These are phyloP conservation scores for Molossus alvarezi DNA, from an alignment of 2,797 vertebrate genomes.

Conservation along the genomic window DNA sequence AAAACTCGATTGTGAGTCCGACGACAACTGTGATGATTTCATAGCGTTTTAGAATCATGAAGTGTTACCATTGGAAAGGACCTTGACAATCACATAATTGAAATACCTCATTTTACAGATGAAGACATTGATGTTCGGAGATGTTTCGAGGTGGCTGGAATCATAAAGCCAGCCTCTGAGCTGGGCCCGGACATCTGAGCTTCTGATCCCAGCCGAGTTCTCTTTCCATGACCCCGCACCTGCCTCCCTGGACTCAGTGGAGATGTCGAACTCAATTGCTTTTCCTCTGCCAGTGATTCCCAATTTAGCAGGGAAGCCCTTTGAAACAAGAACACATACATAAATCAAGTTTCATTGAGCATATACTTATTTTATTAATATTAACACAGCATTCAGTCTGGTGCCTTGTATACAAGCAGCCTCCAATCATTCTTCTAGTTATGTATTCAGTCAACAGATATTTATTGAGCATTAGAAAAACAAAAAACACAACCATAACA, in stretches of 20 bases:
- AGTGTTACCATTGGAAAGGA: constrained; percentile 72
- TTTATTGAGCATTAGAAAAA: not conserved
- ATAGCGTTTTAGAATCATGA: constrained; percentile 77
- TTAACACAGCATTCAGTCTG: not conserved
- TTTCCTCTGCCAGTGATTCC: constrained; percentile 48
- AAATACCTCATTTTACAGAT: constrained; percentile 58
- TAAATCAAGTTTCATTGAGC: constrained; percentile 44
- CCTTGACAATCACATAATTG: constrained; percentile 38
- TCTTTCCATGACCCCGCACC: not conserved
- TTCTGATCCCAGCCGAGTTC: not conserved
- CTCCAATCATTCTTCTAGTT: not conserved
- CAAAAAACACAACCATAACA: not conserved
- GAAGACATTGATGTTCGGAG: constrained; percentile 39
- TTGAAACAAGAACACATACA: constrained; percentile 53
- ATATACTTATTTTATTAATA: constrained; percentile 2
- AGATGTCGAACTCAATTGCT: constrained; percentile 53
- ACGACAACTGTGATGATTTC: constrained; percentile 69
- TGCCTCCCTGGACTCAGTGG: not conserved
- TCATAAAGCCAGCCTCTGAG: not conserved
- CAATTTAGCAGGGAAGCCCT: not conserved
- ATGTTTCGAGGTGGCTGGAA: constrained; percentile 55
- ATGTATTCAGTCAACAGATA: constrained; percentile 26
- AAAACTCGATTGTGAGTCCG: constrained; percentile 28
- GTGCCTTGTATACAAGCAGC: not conserved
- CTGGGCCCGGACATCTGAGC: not conserved